Conservation (phyloP, 2,888 invertebrate genomes). For the Thysanoteuthis rhombus region DNA sequence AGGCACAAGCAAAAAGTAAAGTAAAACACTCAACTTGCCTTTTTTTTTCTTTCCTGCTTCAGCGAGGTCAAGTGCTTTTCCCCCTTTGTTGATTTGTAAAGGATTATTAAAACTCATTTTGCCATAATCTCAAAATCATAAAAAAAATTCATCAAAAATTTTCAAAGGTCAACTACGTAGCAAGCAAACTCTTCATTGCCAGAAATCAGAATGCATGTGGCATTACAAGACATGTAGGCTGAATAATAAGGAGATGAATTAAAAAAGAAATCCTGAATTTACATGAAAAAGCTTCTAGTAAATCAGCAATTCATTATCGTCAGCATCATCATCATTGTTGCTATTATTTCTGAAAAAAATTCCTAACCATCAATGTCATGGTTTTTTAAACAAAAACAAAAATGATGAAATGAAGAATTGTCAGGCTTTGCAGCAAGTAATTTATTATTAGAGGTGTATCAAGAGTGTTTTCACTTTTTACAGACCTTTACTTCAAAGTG, state of each 20-base stretch:
- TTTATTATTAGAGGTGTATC: neutral
- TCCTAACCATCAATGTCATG: no score
- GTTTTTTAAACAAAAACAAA: no score
- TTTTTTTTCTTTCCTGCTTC: conserved; percentile 12
- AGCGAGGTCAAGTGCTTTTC: conserved; percentile 12
- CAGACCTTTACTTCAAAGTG: no score
- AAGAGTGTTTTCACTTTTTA: no score
- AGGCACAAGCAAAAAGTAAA: conserved; percentile 12
- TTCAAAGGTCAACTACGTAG: neutral
- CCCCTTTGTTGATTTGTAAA: conserved; percentile 12
- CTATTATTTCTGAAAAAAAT: neutral
- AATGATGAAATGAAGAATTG: neutral
- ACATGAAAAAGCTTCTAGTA: neutral
- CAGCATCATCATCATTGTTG: neutral
- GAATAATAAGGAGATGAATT: no score
- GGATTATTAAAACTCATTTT: conserved; percentile 12
- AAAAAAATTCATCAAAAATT: neutral
- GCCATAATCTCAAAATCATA: conserved; percentile 12
- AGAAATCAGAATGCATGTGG: neutral
- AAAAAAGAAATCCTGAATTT: neutral
- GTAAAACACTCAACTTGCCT: conserved; percentile 12
- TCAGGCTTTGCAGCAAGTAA: neutral
- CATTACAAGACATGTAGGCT: neutral
- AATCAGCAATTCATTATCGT: neutral
- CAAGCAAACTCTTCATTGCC: neutral